Evolutionary conservation across 2,888 invertebrate genomes (phyloP).

Genomic region (Dolomedes plantarius): DNA sequence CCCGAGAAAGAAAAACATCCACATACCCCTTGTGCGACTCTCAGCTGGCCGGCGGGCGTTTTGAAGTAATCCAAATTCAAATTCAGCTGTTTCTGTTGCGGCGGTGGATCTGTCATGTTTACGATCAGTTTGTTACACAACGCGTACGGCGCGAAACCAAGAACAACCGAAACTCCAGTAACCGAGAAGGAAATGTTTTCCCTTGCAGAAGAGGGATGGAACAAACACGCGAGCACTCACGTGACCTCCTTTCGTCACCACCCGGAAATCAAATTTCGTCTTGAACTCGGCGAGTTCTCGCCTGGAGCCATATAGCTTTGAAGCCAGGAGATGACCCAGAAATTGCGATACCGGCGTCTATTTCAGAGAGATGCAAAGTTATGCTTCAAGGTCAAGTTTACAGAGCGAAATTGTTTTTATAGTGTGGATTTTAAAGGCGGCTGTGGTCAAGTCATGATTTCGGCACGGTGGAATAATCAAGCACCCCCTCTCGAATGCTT

Average conservation of each 20-base stretch:
- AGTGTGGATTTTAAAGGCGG: not conserved
- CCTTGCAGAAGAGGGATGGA: not conserved
- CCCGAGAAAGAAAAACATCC: not conserved
- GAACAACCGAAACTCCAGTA: not conserved
- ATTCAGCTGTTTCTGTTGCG: constrained; percentile 20
- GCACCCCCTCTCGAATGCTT: not conserved
- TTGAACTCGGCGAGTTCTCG: constrained; percentile 12
- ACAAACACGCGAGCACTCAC: constrained; percentile 33
- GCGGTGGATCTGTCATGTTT: constrained; percentile 24
- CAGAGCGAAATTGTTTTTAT: not conserved
- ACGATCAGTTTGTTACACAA: not conserved
- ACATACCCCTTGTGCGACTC: constrained; percentile 46
- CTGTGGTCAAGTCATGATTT: not conserved
- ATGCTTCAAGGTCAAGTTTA: constrained; percentile 2
- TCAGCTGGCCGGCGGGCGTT: constrained; percentile 16
- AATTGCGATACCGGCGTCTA: not conserved
- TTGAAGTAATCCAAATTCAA: constrained; percentile 42
- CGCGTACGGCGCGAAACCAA: not conserved
- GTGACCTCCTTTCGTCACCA: constrained; percentile 44
- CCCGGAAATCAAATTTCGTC: constrained; percentile 44
- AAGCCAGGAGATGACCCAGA: not conserved
- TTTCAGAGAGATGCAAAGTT: not conserved
- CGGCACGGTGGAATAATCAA: not conserved
- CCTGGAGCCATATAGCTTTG: not conserved
- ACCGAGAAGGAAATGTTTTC: constrained; percentile 16